These are phyloP conservation scores for Bombus pyrosoma DNA, from an alignment of 1,140 invertebrate species.

Conservation along the genomic window DNA sequence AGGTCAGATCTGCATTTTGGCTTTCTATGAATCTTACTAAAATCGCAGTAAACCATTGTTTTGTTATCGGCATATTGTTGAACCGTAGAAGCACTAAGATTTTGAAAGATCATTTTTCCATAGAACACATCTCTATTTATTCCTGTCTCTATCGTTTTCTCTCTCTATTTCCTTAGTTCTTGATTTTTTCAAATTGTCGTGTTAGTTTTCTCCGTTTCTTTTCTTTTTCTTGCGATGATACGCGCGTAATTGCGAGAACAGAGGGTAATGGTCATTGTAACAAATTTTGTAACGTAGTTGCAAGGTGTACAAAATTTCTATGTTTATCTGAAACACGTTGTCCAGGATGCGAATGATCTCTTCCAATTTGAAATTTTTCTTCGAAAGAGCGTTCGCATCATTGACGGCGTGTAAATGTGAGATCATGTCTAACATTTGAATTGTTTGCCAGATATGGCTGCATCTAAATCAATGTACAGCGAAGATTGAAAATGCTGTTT, in stretches of 20 bases:
- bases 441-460: slow-evolving; percentile 76
- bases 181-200: slow-evolving; percentile 29
- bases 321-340: slow-evolving; percentile 11
- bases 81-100: slow-evolving; percentile 44
- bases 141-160: not conserved
- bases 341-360: slow-evolving; percentile 22
- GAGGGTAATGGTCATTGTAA: slow-evolving; percentile 8
- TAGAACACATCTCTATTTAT: slow-evolving; percentile 20
- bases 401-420: slow-evolving; percentile 11
- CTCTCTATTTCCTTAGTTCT: not conserved
- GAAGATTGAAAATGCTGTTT: slow-evolving; percentile 60
- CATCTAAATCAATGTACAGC: slow-evolving; percentile 70
- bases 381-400: slow-evolving; percentile 16
- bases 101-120: slow-evolving; percentile 1
- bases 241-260: slow-evolving; percentile 13
- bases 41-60: slow-evolving; percentile 50
- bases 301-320: slow-evolving; percentile 35
- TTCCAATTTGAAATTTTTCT: not conserved
- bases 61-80: slow-evolving; percentile 46
- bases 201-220: slow-evolving; percentile 14
- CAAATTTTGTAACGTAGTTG: slow-evolving; percentile 37
- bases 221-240: slow-evolving; percentile 15
- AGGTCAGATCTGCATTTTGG: slow-evolving; percentile 60
- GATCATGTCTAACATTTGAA: slow-evolving; percentile 67
- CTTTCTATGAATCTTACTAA: slow-evolving; percentile 46